Evolutionary conservation across 2,888 invertebrate genomes (phyloP), one percentile per base, ranked within the genome.

Genomic region (Hetaerina titia): DNA sequence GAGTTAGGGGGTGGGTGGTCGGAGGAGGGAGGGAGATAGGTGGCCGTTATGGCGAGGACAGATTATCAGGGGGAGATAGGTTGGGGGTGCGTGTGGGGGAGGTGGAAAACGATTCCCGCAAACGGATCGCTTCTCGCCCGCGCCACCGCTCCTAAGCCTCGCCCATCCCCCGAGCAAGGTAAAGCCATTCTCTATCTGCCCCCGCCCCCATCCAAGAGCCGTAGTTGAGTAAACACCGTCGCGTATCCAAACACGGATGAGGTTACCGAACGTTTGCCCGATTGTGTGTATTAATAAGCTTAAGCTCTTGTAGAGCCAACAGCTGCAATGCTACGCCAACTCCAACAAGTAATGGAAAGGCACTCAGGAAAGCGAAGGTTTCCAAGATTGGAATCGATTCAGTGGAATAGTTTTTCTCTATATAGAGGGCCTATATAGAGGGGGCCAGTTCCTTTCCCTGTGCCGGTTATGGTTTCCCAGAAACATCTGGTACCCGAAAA

Each of bases 221-320:
- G 31, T 57, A 69, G 69, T 31, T 81, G 81, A 81, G 92, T 60
- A 92, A 92, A 92, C 69, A 92, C 57, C 69, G 31, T 57, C 74
- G 92, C 64, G 92, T 92, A 92, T 69, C 92, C 92, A 92, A 92
- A 92, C 69, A 92, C 69, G 69, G 69, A 69, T 64, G 69, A 74
- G 92, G 92, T 92, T 92, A 92, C 92, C 56, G 92, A 92, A 60
- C 69, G 92, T 69, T 69, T 69, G 69, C 92, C 57, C 56, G 57
- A 81, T 81, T 81, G 81, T 81, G 81, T 81, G 81, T 81, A 81
- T 31, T 81, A 81, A 81, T 81, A 31, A 81, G 81, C 81, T 81
- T 81, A 81, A 81, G 8, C 31, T 31, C 81, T 81, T 81, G 81
- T 81, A 13, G 81, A 13, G 13, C 31, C 81, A 22, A 81, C 81